Base-by-base conservation (phyloP, 30 jellyfish, hydroid and myxozoan genomes). In the Turritopsis dohrnii region DNA sequence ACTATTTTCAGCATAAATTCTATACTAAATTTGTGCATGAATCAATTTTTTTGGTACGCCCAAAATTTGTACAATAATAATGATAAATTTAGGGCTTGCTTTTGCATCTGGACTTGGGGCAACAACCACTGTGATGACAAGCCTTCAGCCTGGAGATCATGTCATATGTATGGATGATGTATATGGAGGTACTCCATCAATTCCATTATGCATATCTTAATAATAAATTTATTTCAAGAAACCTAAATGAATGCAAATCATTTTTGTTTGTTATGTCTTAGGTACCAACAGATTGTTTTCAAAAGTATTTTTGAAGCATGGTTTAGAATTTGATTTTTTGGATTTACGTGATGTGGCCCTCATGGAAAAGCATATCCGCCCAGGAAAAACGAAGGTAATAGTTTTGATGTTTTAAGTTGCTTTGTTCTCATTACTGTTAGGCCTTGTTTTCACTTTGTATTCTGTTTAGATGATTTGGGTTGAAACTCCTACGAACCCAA, bases 401-500 rank as follows among this genome's bases (percentile, higher is more conserved):
- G 9, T 0, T 24, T 79, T 13, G 60, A 41, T 41, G 60, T 13
- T 41, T 41, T 13, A 41, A 41, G n/a, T n/a, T 41, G 60, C 60
- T 41, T 41, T 41, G 60, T 41, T 5, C 13, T 5, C 13, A 41
- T 41, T 3, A 41, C 60, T 41, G 60, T 41, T 41, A 41, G 9
- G 13, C 60, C 5, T 41, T 41, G 60, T 5, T 41, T 41, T 13
- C 60, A 41, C 13, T 3, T 41, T 13, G 13, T 13, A 41, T 3
- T 41, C 13, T 41, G 13, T 80, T 24, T 74, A 95, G 99, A 21
- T 95, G 94, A 31, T 95, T 16, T 90, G 97, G 98, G 76, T 91
- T 80, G 99, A 95, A 84, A 90, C 99, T 28, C 99, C 99, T 25
- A 95, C 99, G 65, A 95, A 95, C 82, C 99, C 99, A 20, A 90